Evolutionary conservation across 2,888 invertebrate genomes (phyloP), one percentile per base, ranked within the genome.

Genomic region (Aromia moschata): DNA sequence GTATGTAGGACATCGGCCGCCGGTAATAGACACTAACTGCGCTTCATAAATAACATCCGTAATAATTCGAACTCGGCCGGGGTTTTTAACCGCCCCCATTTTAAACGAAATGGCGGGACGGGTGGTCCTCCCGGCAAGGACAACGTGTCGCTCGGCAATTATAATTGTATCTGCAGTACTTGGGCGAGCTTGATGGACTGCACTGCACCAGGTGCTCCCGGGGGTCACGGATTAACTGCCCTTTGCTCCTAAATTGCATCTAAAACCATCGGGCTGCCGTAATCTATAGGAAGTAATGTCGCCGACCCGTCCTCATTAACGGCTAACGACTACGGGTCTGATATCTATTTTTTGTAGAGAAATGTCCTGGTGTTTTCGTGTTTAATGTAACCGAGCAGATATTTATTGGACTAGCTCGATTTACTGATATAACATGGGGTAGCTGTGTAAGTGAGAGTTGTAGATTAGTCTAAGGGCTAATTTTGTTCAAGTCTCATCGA

Each of bases 141-240:
- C 49, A 43, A 76, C 74, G 73, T 76, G 77, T 77, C 76, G 75
- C 43, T 75, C 70, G 70, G 76, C 77, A 75, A 74, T 77, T 76
- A 77, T 75, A 73, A 74, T 73, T 73, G 76, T 75, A 75, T 76
- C 64, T 62, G 62, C 67, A 60, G 62, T 59, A 57, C 62, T 60
- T 56, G 30, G 31, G 40, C 37, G 9, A n/a, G 11, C 11, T 20
- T 63, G 63, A 63, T 58, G 60, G 63, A 63, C 60, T 36, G 59
- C 60, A 41, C 47, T 51, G 63, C 54, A 63, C 60, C 63, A 63
- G 63, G 63, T 63, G 63, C 60, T 53, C 44, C 17, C 33, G 60
- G 45, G 44, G 25, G 17, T 37, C 40, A 18, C 37, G 52, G 49
- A 57, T 45, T 56, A 38, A 20, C 41, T 18, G 44, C 20, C 17